phyloP scores from a whole-genome alignment of 1,140 invertebrate species.

The Globodera rostochiensis region DNA sequence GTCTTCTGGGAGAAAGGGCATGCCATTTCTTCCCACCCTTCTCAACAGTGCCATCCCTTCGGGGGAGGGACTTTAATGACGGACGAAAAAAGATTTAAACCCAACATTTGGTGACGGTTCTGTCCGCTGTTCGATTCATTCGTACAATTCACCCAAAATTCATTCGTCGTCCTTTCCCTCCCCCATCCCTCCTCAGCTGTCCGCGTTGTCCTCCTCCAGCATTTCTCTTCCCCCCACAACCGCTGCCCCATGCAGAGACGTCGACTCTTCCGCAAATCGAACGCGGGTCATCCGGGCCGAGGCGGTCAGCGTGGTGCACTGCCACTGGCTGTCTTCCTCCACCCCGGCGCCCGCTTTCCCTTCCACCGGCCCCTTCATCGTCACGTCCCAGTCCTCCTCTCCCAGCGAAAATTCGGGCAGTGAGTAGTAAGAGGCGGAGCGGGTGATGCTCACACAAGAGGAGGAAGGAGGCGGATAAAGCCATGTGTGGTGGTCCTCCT shows the following conservation, averaged over 20 bases:
- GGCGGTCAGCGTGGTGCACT: not conserved
- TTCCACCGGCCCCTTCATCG: not conserved
- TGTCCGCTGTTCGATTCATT: too few relatives aligned
- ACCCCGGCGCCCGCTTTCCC: not conserved
- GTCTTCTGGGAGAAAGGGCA: not conserved
- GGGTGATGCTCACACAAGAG: slow-evolving; percentile 27
- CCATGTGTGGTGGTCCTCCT: slow-evolving; percentile 11
- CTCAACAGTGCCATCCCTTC: too few relatives aligned
- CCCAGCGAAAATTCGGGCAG: slow-evolving; percentile 59
- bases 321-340: slow-evolving; percentile 11
- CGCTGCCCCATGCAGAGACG: too few relatives aligned
- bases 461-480: slow-evolving; percentile 26
- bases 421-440: slow-evolving; percentile 61
- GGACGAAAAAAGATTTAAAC: too few relatives aligned
- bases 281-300: not conserved
- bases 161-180: too few relatives aligned
- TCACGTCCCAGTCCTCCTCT: slow-evolving; percentile 41
- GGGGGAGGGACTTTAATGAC: too few relatives aligned
- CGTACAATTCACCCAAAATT: too few relatives aligned
- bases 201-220: not conserved
- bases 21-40: too few relatives aligned
- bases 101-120: too few relatives aligned
- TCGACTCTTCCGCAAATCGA: not conserved
- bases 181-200: too few relatives aligned
- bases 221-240: too few relatives aligned